Base-by-base conservation (phyloP, 2,797 vertebrate genomes). In the Neostethus bicornis region DNA sequence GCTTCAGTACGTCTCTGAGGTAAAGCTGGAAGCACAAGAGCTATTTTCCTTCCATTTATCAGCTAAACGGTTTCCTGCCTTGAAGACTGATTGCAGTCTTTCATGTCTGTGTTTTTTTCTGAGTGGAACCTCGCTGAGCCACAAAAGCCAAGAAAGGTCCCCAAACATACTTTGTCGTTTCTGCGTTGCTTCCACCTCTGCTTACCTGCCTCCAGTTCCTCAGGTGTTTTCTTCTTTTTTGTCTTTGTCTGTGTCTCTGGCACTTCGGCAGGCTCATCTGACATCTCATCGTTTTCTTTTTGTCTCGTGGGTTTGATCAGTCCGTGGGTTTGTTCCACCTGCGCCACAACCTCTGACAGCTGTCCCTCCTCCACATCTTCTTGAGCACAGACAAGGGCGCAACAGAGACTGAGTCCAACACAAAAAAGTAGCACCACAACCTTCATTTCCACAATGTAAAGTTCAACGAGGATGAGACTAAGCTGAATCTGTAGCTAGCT, bases 161-260 rank as follows among this genome's bases (percentile, higher is more conserved):
- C 19, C 16, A 51, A 28, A 23, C 25, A 21, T 14, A 31, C 2
- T 2, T 52, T 11, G 16, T 31, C 28, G 24, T 42, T 2, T 8
- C 14, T 23, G 5, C 34, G 9, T 48, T 12, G 47, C 21, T 1
- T 29, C 5, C 23, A 25, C 17, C 29, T 19, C 24, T 23, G 50
- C 87, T 72, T 76, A 90, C 89, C 87, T 83, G 85, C 88, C 65
- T 88, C 89, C 2, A 90, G 67, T 24, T 90, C 87, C 66, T 90
- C 84, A 3, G 86, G 83, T 23, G 84, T 81, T 70, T 90, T 90
- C 77, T 90, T 90, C 77, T 84, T 90, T 74, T 88, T 90, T 16
- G 81, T 61, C 54, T 89, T 89, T 0, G 44, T 17, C 41, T n/a
- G 58, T 41, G 59, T 53, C 7, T 58, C 64, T 37, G 46, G 38